These are phyloP conservation scores for Halichondria panicea DNA, from an alignment of 37 sponge, comb jelly and placozoan genomes.

Conservation along the genomic window DNA sequence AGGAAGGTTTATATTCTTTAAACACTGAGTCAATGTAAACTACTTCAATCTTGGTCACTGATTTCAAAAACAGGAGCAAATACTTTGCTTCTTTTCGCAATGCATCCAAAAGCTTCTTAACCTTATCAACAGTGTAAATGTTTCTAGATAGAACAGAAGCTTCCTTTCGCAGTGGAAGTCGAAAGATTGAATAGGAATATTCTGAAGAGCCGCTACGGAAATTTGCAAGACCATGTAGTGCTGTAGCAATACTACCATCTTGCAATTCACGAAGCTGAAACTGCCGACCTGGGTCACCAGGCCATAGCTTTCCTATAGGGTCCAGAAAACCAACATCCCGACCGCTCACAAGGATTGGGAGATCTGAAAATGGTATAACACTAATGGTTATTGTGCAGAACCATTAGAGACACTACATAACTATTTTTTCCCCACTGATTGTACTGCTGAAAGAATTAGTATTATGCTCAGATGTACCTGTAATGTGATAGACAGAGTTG, in stretches of 20 bases:
- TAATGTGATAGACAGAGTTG: slow-evolving; percentile 79
- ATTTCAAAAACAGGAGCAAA: slow-evolving; percentile 42
- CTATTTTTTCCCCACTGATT: too few species aligned
- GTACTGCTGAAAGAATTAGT: too few species aligned
- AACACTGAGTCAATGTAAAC: neutral
- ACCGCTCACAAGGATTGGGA: slow-evolving; percentile 73
- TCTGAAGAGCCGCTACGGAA: neutral
- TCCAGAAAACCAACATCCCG: slow-evolving; percentile 61
- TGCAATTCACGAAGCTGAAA: slow-evolving; percentile 2
- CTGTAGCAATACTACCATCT: neutral
- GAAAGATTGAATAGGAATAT: slow-evolving; percentile 32
- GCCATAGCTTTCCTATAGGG: slow-evolving; percentile 66
- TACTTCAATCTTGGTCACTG: slow-evolving; percentile 21
- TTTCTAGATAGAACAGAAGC: slow-evolving; percentile 18
- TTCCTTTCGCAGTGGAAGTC: slow-evolving; percentile 52
- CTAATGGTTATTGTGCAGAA: too few species aligned
- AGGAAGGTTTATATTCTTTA: neutral
- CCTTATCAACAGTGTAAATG: slow-evolving; percentile 14
- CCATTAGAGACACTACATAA: too few species aligned
- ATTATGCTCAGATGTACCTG: too few species aligned
- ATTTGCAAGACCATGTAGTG: slow-evolving; percentile 20
- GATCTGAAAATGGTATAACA: too few species aligned
- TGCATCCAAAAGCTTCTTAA: slow-evolving; percentile 18
- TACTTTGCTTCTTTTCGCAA: slow-evolving; percentile 41
- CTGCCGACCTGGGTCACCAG: slow-evolving; percentile 20